Base-by-base conservation (phyloP, 2,888 invertebrate species). In the Acanthosepion pharaonis region DNA sequence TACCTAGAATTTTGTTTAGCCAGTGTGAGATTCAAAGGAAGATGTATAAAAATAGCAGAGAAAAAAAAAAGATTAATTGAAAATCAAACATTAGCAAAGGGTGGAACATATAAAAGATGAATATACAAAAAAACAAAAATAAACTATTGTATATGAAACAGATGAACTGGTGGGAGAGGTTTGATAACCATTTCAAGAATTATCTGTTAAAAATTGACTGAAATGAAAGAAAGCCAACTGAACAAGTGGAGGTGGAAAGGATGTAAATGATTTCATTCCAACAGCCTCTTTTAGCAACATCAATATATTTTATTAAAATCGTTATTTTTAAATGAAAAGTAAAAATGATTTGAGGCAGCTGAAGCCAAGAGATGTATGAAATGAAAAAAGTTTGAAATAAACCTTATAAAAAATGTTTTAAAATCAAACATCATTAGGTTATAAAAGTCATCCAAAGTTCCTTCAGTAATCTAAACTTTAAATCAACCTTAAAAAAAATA, bases 291-390 rank as follows among this genome's bases (percentile, higher is more conserved):
- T 59, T 15, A 78, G 18, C 78, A 78, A 78, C n/a, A 78, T 78
- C 78, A 78, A 78, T 78, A 78, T n/a, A 78, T 11, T n/a, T 78
- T 6, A 5, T 55, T 5, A 59, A 59, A 5, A n/a, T n/a, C n/a
- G 28, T 11, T 18, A 5, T 78, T n/a, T n/a, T 8, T 18, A 78
- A 78, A 78, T 11, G 11, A 78, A n/a, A 33, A n/a, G 9, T 33
- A 78, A 78, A n/a, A n/a, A 78, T n/a, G 8, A 78, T 78, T 33
- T 15, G 15, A 78, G 78, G 78, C 78, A 78, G 78, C 78, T 78
- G 78, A 78, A 78, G 78, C 78, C 78, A 78, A 78, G 33, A 78
- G 78, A 78, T 78, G 78, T 15, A 78, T 78, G 78, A 78, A 78
- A 33, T 78, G 78, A 33, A n/a, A 33, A 33, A 78, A 78, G 78